Evolutionary conservation across 2,113 vertebrate genomes (phyloP).

Genomic region (Thamnaconus septentrionalis): DNA sequence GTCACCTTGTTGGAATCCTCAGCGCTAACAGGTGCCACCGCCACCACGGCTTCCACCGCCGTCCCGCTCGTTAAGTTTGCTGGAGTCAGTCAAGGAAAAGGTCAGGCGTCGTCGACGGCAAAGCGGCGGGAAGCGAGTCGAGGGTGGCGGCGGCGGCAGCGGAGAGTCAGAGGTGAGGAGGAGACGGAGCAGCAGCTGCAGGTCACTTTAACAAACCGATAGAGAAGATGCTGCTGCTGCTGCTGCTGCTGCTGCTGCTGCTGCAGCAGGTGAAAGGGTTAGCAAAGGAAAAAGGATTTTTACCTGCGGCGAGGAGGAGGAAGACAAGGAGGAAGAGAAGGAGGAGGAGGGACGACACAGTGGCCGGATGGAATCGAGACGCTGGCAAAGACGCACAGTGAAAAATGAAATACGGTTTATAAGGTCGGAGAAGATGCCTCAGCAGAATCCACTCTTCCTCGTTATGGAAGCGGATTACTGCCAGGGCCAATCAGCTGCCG

Average conservation of each 20-base stretch:
- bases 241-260: not conserved
- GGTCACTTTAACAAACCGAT: not conserved
- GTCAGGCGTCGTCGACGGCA: conserved; percentile 27
- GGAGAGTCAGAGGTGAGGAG: conserved; percentile 20
- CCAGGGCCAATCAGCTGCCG: conserved; percentile 84
- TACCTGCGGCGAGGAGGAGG: conserved; percentile 78
- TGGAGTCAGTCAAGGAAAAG: conserved; percentile 7
- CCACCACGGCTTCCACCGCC: too few species aligned
- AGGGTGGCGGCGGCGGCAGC: not conserved
- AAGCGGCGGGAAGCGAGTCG: conserved; percentile 21
- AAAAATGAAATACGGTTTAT: conserved; percentile 85
- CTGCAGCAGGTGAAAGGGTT: not conserved
- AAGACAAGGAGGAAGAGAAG: conserved; percentile 30
- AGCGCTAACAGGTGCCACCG: too few species aligned
- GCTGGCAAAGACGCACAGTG: conserved; percentile 74
- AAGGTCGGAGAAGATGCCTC: conserved; percentile 81
- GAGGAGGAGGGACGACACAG: conserved; percentile 50
- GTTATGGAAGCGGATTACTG: conserved; percentile 87
- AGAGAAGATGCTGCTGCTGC: not conserved
- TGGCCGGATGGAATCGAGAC: conserved; percentile 65
- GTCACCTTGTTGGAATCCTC: too few species aligned
- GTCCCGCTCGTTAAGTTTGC: too few species aligned
- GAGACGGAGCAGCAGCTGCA: not conserved
- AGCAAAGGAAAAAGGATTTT: conserved; percentile 54
- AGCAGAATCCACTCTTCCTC: conserved; percentile 78